Evolutionary conservation across 2,888 invertebrate species (phyloP), one percentile per base, ranked within the genome.

Genomic region (Nudaria mundana): DNA sequence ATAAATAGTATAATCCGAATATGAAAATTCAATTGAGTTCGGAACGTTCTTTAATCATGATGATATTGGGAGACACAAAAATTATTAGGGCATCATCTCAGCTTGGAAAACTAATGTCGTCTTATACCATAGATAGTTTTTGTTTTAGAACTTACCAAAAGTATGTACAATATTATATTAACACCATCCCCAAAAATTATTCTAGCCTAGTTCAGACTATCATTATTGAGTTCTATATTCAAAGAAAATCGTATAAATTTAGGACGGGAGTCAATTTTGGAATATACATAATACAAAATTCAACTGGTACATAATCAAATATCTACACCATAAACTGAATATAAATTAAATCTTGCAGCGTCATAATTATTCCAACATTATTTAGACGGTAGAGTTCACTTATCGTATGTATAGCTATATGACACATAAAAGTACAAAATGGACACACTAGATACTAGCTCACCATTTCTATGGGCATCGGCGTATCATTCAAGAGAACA

Each of bases 191-290:
- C 50, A 44, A 49, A 47, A 38, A 49, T 34, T 41, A 37, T 40
- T 39, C 53, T 51, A 46, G 45, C 40, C 47, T 44, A 52, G 16
- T 31, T 48, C 37, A 48, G 49, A 55, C 48, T 54, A 48, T 42
- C 33, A 50, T 40, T 38, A 47, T 32, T 44, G 30, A 50, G 32
- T 45, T 43, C 33, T 40, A 26, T 29, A 45, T 40, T 40, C 50
- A 66, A 61, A 57, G 53, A 65, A 68, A 64, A 61, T 83, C 83
- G 83, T 82, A 83, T 83, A 76, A 69, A 79, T 67, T 76, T 50
- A 78, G 85, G 85, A 85, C 85, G 85, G 85, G 83, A 76, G 75
- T 75, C 71, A 77, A 74, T 66, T 75, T 71, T 71, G 61, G 63
- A 69, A 62, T 60, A n/a, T n/a, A n/a, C n/a, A 61, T 57, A 63